Conservation (phyloP, 1,140 invertebrate genomes). For the Cydia strobilella region DNA sequence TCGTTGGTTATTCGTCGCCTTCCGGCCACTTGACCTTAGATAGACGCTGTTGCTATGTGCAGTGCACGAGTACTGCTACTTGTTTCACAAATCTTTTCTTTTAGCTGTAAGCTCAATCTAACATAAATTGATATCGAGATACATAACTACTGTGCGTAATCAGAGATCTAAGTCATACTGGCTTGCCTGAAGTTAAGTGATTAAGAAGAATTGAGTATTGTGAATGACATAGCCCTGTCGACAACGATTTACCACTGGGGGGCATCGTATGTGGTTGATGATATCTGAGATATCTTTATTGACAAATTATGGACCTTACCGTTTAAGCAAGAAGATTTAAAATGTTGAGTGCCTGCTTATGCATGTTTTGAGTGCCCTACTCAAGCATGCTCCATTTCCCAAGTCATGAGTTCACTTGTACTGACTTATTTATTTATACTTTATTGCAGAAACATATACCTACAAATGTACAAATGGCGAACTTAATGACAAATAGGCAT, state of each 20-base stretch:
- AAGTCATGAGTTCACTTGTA: neutral
- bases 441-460: no score
- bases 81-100: neutral
- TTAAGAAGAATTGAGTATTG: neutral
- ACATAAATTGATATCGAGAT: neutral
- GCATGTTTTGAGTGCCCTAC: no score
- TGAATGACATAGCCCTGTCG: neutral
- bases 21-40: conserved; percentile 41
- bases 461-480: no score
- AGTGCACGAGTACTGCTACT: conserved; percentile 26
- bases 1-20: conserved; percentile 38
- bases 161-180: neutral
- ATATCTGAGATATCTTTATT: neutral
- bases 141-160: neutral
- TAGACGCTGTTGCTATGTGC: conserved; percentile 61
- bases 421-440: neutral
- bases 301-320: neutral
- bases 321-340: neutral
- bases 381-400: no score
- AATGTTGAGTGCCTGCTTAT: neutral
- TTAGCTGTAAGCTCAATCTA: neutral
- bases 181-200: neutral
- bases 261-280: neutral
- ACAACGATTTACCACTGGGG: neutral
- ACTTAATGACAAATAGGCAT: no score